A percentile compares a stretch with the other conserved stretches of the same genome.
Evolutionary conservation across 35 echinoderm and acorn worm genomes (phyloP).

Genomic region (Ophioderma brevispina): DNA sequence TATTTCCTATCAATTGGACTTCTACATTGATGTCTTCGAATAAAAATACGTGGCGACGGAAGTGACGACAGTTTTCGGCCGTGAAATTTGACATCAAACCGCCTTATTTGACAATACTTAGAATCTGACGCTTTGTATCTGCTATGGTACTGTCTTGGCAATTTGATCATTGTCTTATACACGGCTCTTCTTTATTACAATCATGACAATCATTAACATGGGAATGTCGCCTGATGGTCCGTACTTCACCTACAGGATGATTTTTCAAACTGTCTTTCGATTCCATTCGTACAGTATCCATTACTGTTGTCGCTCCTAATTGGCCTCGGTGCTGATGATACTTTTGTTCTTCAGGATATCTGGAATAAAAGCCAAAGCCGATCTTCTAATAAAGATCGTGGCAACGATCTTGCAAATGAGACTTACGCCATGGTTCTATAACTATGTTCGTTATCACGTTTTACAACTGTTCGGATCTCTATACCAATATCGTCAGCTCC

Average conservation of each 20-base stretch:
- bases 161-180: conserved; percentile 54
- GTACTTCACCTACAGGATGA: conserved; percentile 43
- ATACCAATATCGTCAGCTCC: conserved; percentile 29
- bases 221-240: conserved; percentile 39
- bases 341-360: conserved; percentile 67
- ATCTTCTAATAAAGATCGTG: not conserved
- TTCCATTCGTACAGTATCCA: conserved; percentile 51
- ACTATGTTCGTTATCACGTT: conserved; percentile 80
- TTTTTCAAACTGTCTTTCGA: conserved; percentile 50
- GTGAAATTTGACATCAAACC: conserved; percentile 19
- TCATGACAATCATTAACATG: conserved; percentile 28
- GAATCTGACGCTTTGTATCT: conserved; percentile 32
- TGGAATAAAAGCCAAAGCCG: conserved; percentile 36
- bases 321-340: conserved; percentile 68
- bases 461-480: conserved; percentile 54
- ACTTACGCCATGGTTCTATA: conserved; percentile 25
- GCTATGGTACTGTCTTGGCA: not conserved
- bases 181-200: conserved; percentile 47
- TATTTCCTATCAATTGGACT: not conserved
- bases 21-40: not conserved
- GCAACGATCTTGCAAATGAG: conserved; percentile 19
- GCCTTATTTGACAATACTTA: conserved; percentile 30
- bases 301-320: conserved; percentile 49
- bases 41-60: not conserved
- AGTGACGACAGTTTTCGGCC: not conserved